phyloP scores from a whole-genome alignment of 2,797 vertebrate genomes.

The Alosa sapidissima region DNA sequence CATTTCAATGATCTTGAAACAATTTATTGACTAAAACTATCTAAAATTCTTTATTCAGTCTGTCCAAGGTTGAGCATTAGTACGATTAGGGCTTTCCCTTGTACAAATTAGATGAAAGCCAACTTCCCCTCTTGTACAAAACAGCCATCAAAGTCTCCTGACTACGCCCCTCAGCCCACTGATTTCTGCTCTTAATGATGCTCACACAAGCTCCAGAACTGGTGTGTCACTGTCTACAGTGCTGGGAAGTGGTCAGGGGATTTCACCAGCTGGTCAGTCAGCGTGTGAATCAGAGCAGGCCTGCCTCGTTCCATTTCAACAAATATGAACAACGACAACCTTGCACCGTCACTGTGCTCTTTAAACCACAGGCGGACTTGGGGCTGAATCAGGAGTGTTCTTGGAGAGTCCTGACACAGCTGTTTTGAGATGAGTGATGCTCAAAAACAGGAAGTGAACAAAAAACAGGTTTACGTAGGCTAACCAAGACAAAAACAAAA shows the following conservation, averaged over 20 bases:
- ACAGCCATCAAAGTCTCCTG: background rate
- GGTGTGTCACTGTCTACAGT: background rate
- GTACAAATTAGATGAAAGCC: background rate
- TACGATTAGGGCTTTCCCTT: background rate
- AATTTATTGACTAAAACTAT: background rate
- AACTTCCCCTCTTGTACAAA: background rate
- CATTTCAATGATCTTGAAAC: background rate
- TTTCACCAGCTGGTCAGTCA: background rate
- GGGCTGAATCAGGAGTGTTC: slow-evolving; percentile 14
- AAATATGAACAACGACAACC: background rate
- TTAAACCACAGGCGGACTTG: background rate
- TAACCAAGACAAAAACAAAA: slow-evolving; percentile 6
- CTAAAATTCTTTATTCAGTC: background rate
- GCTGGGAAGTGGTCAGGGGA: slow-evolving; percentile 12
- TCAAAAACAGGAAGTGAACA: slow-evolving; percentile 5
- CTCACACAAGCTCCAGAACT: background rate
- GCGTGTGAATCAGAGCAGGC: slow-evolving; percentile 7
- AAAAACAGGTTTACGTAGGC: background rate
- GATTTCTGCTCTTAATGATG: background rate
- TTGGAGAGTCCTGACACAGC: background rate
- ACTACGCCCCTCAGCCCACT: background rate
- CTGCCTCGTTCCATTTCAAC: background rate
- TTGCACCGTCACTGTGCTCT: background rate
- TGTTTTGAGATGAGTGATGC: background rate
- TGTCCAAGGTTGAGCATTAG: background rate